Percentiles rank a stretch among this genome's conserved stretches.
Evolutionary conservation across 2,797 vertebrate species (phyloP).

Genomic region (Galago senegalensis): DNA sequence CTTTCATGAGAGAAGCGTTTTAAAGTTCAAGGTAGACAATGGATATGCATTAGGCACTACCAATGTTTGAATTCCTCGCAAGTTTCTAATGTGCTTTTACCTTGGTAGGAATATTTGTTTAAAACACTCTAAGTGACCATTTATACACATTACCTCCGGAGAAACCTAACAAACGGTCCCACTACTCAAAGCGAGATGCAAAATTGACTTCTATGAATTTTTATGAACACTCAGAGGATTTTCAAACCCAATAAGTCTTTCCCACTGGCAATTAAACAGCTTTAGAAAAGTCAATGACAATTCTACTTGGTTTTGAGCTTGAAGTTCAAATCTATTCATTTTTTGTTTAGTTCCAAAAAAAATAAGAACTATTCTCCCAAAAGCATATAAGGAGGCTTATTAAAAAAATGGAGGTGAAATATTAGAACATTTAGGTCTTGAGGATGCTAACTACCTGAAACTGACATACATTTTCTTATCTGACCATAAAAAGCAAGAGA

Average conservation of each 20-base stretch:
- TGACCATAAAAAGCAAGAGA: neutral
- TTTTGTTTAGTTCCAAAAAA: slow-evolving; percentile 61
- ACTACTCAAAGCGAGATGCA: neutral
- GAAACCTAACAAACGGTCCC: neutral
- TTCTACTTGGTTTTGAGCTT: slow-evolving; percentile 29
- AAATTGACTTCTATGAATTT: slow-evolving; percentile 68
- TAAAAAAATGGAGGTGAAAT: slow-evolving; percentile 37
- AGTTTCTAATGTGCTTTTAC: neutral
- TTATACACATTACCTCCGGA: neutral
- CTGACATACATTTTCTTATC: neutral
- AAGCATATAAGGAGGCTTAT: slow-evolving; percentile 23
- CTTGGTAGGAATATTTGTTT: neutral
- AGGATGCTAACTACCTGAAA: slow-evolving; percentile 31
- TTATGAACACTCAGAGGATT: slow-evolving; percentile 55
- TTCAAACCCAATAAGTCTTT: slow-evolving; percentile 64
- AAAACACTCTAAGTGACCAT: slow-evolving; percentile 28
- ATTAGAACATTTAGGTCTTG: slow-evolving; percentile 12
- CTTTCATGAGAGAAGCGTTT: neutral
- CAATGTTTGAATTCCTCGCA: slow-evolving; percentile 50
- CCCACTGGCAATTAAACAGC: slow-evolving; percentile 51
- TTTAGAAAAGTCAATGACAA: slow-evolving; percentile 36
- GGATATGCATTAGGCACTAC: neutral
- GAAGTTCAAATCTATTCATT: slow-evolving; percentile 39
- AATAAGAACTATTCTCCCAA: slow-evolving; percentile 19
- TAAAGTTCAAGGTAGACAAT: neutral